A percentile compares a stretch with the other conserved stretches of the same genome.
Conservation (phyloP, 1,140 invertebrate genomes). For the Danaus plexippus region DNA sequence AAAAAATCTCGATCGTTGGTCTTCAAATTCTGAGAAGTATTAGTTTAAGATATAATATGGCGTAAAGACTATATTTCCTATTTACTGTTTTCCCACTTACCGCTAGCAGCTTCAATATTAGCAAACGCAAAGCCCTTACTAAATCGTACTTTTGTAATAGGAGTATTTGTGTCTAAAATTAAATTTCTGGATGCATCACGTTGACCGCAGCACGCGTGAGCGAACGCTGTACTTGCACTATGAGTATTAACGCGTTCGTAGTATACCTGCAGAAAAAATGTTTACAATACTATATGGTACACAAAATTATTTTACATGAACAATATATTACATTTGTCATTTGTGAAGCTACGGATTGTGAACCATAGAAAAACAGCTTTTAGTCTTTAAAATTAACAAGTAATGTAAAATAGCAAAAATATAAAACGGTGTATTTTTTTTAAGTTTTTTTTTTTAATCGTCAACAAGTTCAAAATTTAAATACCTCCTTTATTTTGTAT, state of each 20-base stretch:
- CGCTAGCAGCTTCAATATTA: conserved; percentile 81
- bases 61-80: neutral
- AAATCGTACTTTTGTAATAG: conserved; percentile 83
- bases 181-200: conserved; percentile 85
- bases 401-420: too few relatives aligned
- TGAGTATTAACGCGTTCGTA: conserved; percentile 89
- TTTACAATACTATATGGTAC: neutral
- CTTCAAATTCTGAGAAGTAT: conserved; percentile 80
- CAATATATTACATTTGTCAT: too few relatives aligned
- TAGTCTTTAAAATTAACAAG: too few relatives aligned
- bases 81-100: conserved; percentile 31
- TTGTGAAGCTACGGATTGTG: too few relatives aligned
- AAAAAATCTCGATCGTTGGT: conserved; percentile 87
- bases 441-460: too few relatives aligned
- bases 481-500: neutral
- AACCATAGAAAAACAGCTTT: too few relatives aligned
- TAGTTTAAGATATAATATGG: neutral
- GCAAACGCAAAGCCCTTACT: conserved; percentile 89
- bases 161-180: conserved; percentile 76
- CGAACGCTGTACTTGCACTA: conserved; percentile 83
- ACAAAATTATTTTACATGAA: too few relatives aligned
- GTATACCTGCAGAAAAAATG: conserved; percentile 75
- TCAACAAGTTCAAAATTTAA: neutral
- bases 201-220: conserved; percentile 84
- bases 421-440: too few relatives aligned